Percentiles rank a stretch among this genome's conserved stretches.
Evolutionary conservation across 2,797 vertebrate genomes (phyloP).

Genomic region (Megaceryle alcyon): DNA sequence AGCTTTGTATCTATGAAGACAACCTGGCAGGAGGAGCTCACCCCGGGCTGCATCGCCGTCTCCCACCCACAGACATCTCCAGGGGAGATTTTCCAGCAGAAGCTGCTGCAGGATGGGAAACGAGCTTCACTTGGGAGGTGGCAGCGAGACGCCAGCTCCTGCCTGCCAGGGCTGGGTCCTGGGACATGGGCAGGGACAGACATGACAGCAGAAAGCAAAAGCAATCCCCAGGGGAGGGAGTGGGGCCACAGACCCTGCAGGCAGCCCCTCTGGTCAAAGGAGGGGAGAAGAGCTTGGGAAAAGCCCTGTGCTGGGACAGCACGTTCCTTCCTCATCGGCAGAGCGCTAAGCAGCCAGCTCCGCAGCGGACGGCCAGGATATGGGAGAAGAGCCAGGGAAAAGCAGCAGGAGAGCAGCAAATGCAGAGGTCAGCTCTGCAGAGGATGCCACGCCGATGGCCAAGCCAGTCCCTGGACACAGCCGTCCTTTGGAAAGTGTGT

Average conservation of each 20-base stretch:
- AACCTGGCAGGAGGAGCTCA: not conserved
- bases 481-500: not conserved
- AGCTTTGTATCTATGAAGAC: not conserved
- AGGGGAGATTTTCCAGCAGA: not conserved
- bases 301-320: not conserved
- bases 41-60: fast-evolving
- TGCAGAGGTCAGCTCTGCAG: constrained; percentile 25
- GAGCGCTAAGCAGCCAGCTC: not conserved
- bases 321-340: not conserved
- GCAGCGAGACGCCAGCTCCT: not conserved
- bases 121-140: not conserved
- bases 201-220: not conserved
- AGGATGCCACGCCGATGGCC: fast-evolving
- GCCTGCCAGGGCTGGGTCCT: not conserved
- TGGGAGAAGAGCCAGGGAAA: constrained; percentile 30
- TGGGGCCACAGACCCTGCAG: not conserved
- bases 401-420: not conserved
- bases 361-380: not conserved
- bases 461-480: not conserved
- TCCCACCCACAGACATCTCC: not conserved
- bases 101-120: not conserved
- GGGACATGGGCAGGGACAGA: not conserved
- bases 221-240: not conserved
- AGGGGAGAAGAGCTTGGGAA: not conserved
- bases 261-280: not conserved